These are phyloP conservation scores for Clytia hemisphaerica DNA, from an alignment of 30 jellyfish, hydroid and myxozoan genomes.

Conservation along the genomic window DNA sequence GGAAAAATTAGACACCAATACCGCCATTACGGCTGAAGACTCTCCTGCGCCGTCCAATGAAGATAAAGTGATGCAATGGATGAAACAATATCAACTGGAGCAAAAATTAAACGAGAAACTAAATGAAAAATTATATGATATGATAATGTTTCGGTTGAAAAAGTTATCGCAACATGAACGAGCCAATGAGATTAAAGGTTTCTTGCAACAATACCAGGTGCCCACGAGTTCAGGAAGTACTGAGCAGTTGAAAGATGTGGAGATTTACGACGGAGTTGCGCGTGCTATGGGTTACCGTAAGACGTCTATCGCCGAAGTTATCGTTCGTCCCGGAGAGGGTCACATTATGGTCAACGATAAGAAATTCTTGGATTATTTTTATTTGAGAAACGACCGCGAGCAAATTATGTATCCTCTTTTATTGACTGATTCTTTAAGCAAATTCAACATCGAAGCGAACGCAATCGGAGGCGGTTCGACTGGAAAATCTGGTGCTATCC, in stretches of 20 bases:
- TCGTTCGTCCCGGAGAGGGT: constrained; percentile 78
- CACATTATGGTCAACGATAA: constrained; percentile 54
- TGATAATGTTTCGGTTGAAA: constrained; percentile 40
- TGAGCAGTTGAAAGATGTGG: constrained; percentile 53
- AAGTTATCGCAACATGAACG: constrained; percentile 62
- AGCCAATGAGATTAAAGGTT: constrained; percentile 54
- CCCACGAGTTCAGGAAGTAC: constrained; percentile 49
- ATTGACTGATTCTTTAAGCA: constrained; percentile 49
- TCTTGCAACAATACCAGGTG: constrained; percentile 55
- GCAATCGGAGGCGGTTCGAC: constrained; percentile 92
- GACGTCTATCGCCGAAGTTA: constrained; percentile 88
- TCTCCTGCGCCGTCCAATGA: background rate
- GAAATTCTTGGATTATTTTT: constrained; percentile 69
- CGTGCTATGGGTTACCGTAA: constrained; percentile 89
- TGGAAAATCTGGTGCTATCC: constrained; percentile 97
- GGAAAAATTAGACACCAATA: constrained; percentile 36
- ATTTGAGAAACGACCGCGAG: constrained; percentile 53
- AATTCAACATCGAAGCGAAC: constrained; percentile 76
- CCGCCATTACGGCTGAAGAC: background rate
- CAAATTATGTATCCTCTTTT: constrained; percentile 75
- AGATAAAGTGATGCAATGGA: constrained; percentile 68
- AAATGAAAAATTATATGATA: constrained; percentile 36
- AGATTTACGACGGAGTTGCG: constrained; percentile 68
- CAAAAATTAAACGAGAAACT: constrained; percentile 49
- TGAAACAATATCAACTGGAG: constrained; percentile 76